Evolutionary conservation across 1,140 invertebrate species (phyloP).

Genomic region (Rhizoglyphus robini): DNA sequence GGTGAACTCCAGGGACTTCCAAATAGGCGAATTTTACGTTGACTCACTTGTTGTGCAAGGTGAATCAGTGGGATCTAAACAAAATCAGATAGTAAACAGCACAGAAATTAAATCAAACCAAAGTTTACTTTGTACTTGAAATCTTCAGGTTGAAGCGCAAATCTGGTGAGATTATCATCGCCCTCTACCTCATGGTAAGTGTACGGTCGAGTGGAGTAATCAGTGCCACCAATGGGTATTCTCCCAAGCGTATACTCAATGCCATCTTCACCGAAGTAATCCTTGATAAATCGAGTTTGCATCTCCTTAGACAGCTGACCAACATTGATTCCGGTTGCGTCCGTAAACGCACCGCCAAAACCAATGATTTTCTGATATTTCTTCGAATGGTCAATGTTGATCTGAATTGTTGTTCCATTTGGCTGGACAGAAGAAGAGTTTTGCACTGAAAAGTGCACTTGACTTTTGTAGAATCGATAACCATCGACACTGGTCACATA

Average conservation of each 20-base stretch:
- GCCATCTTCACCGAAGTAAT: constrained; percentile 23
- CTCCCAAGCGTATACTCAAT: constrained; percentile 59
- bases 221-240: constrained; percentile 64
- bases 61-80: constrained; percentile 51
- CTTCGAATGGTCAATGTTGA: constrained; percentile 25
- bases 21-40: constrained; percentile 42
- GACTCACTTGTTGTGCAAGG: constrained; percentile 36
- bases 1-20: constrained; percentile 69
- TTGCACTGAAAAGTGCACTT: constrained; percentile 33
- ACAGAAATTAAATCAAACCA: constrained; percentile 50
- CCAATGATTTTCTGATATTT: constrained; percentile 43
- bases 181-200: constrained; percentile 50
- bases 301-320: constrained; percentile 40
- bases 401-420: not conserved
- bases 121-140: constrained; percentile 34
- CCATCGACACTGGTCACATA: constrained; percentile 35
- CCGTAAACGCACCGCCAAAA: constrained; percentile 77
- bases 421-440: constrained; percentile 17
- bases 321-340: constrained; percentile 61
- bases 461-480: constrained; percentile 40
- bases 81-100: not conserved
- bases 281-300: constrained; percentile 36
- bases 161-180: constrained; percentile 34
- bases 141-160: no score
- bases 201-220: constrained; percentile 57